Conservation (phyloP, 2,888 invertebrate genomes). For the Empis stercorea region DNA sequence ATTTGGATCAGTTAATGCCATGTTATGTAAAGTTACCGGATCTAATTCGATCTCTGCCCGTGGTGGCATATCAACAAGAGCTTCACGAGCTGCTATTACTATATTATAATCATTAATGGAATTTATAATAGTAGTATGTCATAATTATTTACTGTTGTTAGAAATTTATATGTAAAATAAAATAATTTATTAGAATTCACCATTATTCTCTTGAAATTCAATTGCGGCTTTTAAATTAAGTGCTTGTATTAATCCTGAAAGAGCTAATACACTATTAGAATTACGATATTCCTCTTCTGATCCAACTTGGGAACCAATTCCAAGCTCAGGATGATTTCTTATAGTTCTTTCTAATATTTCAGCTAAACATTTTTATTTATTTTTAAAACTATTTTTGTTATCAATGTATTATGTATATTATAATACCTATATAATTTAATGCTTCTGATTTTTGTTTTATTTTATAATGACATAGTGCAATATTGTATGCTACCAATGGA, state of each 20-base stretch:
- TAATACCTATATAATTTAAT: constrained; percentile 80
- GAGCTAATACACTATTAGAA: constrained; percentile 52
- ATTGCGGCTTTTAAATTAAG: constrained; percentile 98
- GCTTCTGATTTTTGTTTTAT: constrained; percentile 89
- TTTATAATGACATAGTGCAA: constrained; percentile 88
- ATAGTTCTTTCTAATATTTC: constrained; percentile 95
- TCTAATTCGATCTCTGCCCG: constrained; percentile 94
- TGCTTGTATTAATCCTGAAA: constrained; percentile 94
- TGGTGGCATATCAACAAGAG: constrained; percentile 80
- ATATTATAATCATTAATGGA: constrained; percentile 15
- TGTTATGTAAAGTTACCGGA: constrained; percentile 93
- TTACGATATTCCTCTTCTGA: constrained; percentile 15
- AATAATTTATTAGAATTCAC: constrained; percentile 37
- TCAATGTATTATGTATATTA: too few relatives aligned
- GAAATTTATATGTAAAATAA: too few relatives aligned
- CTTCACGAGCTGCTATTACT: constrained; percentile 76
- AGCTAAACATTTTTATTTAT: constrained; percentile 14
- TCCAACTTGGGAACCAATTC: constrained; percentile 95
- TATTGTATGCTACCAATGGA: constrained; percentile 87
- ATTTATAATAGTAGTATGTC: not conserved
- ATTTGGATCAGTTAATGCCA: constrained; percentile 78
- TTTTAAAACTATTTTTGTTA: constrained; percentile 5
- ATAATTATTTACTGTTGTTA: too few relatives aligned
- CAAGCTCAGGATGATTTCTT: constrained; percentile 90
- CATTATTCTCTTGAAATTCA: constrained; percentile 84